Conservation (phyloP, 2,797 vertebrate genomes). For the Semaprochilodus insignis region DNA sequence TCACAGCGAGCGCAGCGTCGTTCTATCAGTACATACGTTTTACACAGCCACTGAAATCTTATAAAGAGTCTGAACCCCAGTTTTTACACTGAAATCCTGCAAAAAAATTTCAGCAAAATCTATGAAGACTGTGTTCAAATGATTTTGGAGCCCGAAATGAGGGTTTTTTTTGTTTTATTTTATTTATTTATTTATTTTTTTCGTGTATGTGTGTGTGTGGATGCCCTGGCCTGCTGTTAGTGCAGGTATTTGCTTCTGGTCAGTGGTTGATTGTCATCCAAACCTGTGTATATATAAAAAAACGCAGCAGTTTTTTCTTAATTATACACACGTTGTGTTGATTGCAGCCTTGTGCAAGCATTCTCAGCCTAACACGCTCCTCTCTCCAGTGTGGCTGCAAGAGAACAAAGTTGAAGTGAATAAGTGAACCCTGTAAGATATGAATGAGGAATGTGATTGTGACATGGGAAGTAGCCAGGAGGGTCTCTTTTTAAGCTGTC, state of each 20-base stretch:
- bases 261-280: neutral
- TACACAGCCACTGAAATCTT: no score
- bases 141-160: neutral
- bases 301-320: conserved; percentile 20
- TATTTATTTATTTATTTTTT: no score
- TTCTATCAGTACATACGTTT: no score
- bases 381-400: conserved; percentile 16
- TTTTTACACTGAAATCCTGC: no score
- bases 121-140: no score
- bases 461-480: neutral
- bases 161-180: no score
- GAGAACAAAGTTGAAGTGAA: conserved; percentile 5
- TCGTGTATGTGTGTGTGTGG: neutral
- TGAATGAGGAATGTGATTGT: neutral
- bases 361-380: neutral
- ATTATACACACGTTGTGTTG: conserved; percentile 16
- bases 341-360: neutral
- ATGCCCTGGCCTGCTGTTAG: neutral
- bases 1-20: no score
- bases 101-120: no score
- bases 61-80: neutral
- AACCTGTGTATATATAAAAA: neutral
- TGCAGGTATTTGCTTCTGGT: conserved; percentile 9
- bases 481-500: neutral
- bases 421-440: neutral